A percentile compares a stretch with the other conserved stretches of the same genome.
phyloP scores from a whole-genome alignment of 2,113 vertebrate genomes.

The Phylloscopus trochilus region DNA sequence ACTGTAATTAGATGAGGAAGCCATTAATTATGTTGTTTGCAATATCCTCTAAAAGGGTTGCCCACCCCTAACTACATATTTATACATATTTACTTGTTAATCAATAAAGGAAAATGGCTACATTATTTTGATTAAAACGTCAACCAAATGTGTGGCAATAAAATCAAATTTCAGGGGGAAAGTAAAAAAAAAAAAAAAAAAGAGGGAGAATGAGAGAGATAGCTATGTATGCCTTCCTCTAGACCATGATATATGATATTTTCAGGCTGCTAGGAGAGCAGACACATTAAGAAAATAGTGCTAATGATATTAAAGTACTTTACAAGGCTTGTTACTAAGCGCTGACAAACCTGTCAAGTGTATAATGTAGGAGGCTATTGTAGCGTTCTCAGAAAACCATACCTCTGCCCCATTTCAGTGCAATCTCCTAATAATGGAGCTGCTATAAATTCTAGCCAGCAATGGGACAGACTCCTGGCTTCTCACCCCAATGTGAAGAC shows the following conservation, averaged over 20 bases:
- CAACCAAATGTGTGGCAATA: slow-evolving; percentile 64
- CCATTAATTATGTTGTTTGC: slow-evolving; percentile 74
- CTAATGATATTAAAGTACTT: slow-evolving; percentile 98
- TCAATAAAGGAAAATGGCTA: slow-evolving; percentile 82
- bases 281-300: slow-evolving; percentile 98
- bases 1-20: slow-evolving; percentile 62
- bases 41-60: slow-evolving; percentile 80
- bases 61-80: slow-evolving; percentile 79
- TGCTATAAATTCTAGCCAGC: slow-evolving; percentile 91
- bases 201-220: slow-evolving; percentile 22
- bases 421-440: slow-evolving; percentile 94
- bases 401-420: slow-evolving; percentile 86
- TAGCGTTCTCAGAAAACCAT: slow-evolving; percentile 91
- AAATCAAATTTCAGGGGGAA: slow-evolving; percentile 69
- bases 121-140: slow-evolving; percentile 87
- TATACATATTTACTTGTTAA: slow-evolving; percentile 86
- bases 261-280: slow-evolving; percentile 81
- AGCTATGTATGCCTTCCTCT: slow-evolving; percentile 62
- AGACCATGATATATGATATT: slow-evolving; percentile 87
- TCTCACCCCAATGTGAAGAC: slow-evolving; percentile 89
- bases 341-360: slow-evolving; percentile 96
- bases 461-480: slow-evolving; percentile 85
- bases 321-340: slow-evolving; percentile 89
- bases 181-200: slow-evolving; percentile 44
- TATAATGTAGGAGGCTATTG: slow-evolving; percentile 92